Evolutionary conservation across 2,888 invertebrate genomes (phyloP), one percentile per base, ranked within the genome.

Genomic region (Omphaloscelis lunosa): DNA sequence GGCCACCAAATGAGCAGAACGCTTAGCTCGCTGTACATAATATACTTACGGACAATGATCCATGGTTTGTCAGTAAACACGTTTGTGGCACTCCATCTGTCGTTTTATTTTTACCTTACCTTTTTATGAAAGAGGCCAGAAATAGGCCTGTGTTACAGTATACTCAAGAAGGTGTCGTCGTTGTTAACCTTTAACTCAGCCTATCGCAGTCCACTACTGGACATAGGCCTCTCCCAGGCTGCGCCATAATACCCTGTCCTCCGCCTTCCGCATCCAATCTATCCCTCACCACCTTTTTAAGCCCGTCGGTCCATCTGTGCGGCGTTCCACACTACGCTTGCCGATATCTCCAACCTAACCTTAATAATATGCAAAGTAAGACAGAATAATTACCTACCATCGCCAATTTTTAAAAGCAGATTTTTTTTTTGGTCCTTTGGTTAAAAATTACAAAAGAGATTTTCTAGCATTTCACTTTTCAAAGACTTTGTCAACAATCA

Each of bases 1-100:
- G 69, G 69, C 74, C 79, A 80, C 66, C 48, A 29, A 71, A 63
- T 79, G 82, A 88, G 87, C 84, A 79, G 77, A 75, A 80, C 61
- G 94, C 93, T 93, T 93, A 88, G 83, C 90, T 92, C 89, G 92
- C 93, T 96, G 94, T 95, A 95, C 84, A 93, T 93, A 93, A 92
- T 93, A 93, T 88, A 88, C 89, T 89, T 92, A 91, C 89, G 93
- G 91, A 92, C 89, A 86, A 91, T 90, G 93, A 93, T 94, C 92
- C 92, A 90, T 90, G 91, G 91, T 94, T 94, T 95, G 93, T 95
- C 92, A 96, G 94, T 96, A 96, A 96, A 95, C 96, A 96, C 96
- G 92, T 95, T 95, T 95, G 95, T 95, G 95, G 95, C 95, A 96
- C 95, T 91, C 82, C 81, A 88, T 65, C 66, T 83, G 79, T 89